Percentiles rank a stretch among this genome's conserved stretches.
These are phyloP conservation scores for Limenitis camilla DNA, from an alignment of 2,888 invertebrate species.

Conservation along the genomic window DNA sequence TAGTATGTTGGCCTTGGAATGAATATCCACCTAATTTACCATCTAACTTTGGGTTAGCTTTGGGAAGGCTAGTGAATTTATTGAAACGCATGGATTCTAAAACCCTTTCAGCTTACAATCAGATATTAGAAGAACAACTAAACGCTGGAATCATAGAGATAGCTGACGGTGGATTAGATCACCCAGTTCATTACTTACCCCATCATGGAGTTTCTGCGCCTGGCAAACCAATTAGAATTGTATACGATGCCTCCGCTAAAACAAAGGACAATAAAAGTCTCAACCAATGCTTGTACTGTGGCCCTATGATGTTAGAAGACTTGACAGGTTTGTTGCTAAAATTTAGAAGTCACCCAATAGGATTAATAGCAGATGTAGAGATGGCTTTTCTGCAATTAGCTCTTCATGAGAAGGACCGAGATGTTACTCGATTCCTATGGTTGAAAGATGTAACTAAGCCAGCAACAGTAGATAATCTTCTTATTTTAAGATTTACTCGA, in stretches of 20 bases:
- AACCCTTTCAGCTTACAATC: slow-evolving; percentile 1
- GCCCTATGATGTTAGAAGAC: slow-evolving; percentile 28
- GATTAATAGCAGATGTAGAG: slow-evolving; percentile 28
- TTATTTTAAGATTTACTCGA: slow-evolving; percentile 21
- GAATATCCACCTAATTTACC: slow-evolving; percentile 19
- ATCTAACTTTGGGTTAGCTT: slow-evolving; percentile 18
- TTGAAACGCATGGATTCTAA: slow-evolving; percentile 7
- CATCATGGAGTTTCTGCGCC: background rate
- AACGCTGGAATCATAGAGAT: slow-evolving; percentile 11
- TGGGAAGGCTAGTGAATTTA: slow-evolving; percentile 14
- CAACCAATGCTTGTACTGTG: slow-evolving; percentile 28
- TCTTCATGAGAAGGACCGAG: slow-evolving; percentile 21
- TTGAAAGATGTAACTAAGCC: slow-evolving; percentile 12
- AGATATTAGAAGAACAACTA: slow-evolving; percentile 9
- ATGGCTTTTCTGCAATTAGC: slow-evolving; percentile 29
- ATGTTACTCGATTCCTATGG: slow-evolving; percentile 28
- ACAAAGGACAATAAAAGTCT: slow-evolving; percentile 20
- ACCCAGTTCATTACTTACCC: background rate
- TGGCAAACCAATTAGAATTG: slow-evolving; percentile 16
- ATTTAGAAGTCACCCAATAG: slow-evolving; percentile 24
- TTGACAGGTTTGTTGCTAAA: slow-evolving; percentile 23
- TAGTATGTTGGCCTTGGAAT: slow-evolving; percentile 23
- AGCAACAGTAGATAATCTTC: slow-evolving; percentile 8
- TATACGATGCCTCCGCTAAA: slow-evolving; percentile 26
- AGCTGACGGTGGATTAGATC: background rate